Evolutionary conservation across 2,797 vertebrate genomes (phyloP), one percentile per base, ranked within the genome.

Genomic region (Antrozous pallidus): DNA sequence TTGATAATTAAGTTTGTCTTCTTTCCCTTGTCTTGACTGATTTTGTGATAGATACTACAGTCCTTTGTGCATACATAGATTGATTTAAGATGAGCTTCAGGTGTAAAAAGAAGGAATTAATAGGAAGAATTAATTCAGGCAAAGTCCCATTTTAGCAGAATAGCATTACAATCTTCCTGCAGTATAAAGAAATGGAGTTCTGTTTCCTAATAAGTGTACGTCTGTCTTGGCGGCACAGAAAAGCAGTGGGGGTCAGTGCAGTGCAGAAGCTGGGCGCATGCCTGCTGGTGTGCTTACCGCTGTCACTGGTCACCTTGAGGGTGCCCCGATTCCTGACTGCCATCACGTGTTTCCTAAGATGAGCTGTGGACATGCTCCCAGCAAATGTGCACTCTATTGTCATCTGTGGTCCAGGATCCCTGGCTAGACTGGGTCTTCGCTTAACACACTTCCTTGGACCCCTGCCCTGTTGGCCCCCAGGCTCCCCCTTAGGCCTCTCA

Each of bases 61-160:
- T 42, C 45, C 38, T 85, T 75, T 67, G 51, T 51, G 12, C 28
- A 14, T 31, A 18, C 0, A 9, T 42, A 51, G 17, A 84, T 58
- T 92, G 28, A 56, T 61, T 71, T 71, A 81, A 81, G 75, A 36
- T 4, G 36, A 45, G 14, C 3, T 63, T 71, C 40, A 73, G 13
- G 3, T 63, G 13, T 78, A 45, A 56, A 74, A 87, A 70, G 49
- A 81, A 78, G 42, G 84, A 82, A 45, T n/a, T 7, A 63, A 91
- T 12, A 61, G 40, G 26, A 84, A 93, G 88, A 83, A 63, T 83
- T 82, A 67, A 83, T 88, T 90, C 22, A 49, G 58, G 45, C 42
- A 85, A 56, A 90, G 51, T 8, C 17, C 33, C 45, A 28, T 20
- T 38, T 89, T 67, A 65, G 38, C 63, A 81, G 84, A 20, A 13